Base-by-base conservation (phyloP, 1,140 invertebrate genomes). In the Leptopilina boulardi region DNA sequence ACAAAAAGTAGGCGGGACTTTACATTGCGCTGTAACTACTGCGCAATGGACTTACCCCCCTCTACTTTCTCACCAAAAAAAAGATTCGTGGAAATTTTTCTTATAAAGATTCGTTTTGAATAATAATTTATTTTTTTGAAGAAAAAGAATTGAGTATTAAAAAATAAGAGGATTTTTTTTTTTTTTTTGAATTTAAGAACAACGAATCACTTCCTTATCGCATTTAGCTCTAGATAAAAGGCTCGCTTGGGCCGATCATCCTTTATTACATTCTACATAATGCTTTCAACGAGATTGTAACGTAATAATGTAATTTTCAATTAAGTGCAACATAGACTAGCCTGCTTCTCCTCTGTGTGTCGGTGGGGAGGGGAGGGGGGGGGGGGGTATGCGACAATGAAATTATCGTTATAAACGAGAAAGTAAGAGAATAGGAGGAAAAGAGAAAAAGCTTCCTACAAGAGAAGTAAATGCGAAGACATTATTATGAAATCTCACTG, bases 201-300 rank as follows among this genome's bases (percentile, higher is more conserved):
- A 66, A 66, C 11, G 56, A 59, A 26, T 66, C 56, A n/a, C 23
- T 66, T 66, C 23, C 23, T 26, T 66, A 66, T 66, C 56, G 56
- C 21, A 66, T 66, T 66, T 66, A 51, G 47, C 47, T 51, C 47
- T 15, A 66, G 56, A 66, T 66, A 66, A 66, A 66, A 66, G 56
- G 23, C 23, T 66, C 23, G 21, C 56, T 66, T 66, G 11, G 56
- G 23, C 23, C 21, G 56, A 66, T 66, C 56, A 66, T 66, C 23
- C 13, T 66, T 66, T 30, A 30, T 30, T 30, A 66, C 56, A 66
- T 66, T 66, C 56, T 66, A 66, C 56, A 66, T 30, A 26, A 66
- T n/a, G 21, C 56, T 66, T 66, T 66, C 56, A 66, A 66, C 56
- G 23, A 66, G 56, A 30, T 66, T 66, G 23, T 66, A 66, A 66